Evolutionary conservation across 2,888 invertebrate genomes (phyloP).

Genomic region (Meiosimyza platycephala): DNA sequence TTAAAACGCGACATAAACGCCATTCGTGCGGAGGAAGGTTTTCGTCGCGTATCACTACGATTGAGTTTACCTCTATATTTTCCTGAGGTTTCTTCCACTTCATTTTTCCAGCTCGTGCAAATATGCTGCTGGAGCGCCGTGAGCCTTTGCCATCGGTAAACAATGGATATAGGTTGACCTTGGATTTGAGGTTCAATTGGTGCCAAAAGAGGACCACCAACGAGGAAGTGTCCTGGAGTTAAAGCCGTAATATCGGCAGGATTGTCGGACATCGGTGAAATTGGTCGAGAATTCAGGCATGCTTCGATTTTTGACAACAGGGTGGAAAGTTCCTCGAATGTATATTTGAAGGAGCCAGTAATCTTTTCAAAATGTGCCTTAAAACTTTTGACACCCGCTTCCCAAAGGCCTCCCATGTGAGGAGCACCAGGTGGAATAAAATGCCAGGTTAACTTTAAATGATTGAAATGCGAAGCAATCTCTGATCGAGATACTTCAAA

Average conservation of each 20-base stretch:
- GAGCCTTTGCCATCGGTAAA: not conserved
- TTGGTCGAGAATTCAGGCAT: slow-evolving; percentile 37
- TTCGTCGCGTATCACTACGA: no score
- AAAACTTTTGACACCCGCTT: slow-evolving; percentile 39
- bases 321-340: slow-evolving; percentile 41
- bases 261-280: slow-evolving; percentile 17
- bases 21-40: no score
- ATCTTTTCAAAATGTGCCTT: slow-evolving; percentile 38
- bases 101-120: no score
- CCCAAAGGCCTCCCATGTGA: slow-evolving; percentile 31
- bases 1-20: no score
- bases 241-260: not conserved
- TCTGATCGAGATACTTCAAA: not conserved
- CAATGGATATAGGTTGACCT: not conserved
- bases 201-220: slow-evolving; percentile 32
- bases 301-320: not conserved
- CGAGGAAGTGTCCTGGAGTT: slow-evolving; percentile 36
- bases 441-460: slow-evolving; percentile 33
- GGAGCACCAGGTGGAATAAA: slow-evolving; percentile 39
- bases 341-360: slow-evolving; percentile 23
- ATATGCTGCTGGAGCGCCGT: no score
- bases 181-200: slow-evolving; percentile 27
- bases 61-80: no score
- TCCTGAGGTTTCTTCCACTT: no score
- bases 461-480: no score